Evolutionary conservation across 1,140 invertebrate species (phyloP).

Genomic region (Apis mellifera): DNA sequence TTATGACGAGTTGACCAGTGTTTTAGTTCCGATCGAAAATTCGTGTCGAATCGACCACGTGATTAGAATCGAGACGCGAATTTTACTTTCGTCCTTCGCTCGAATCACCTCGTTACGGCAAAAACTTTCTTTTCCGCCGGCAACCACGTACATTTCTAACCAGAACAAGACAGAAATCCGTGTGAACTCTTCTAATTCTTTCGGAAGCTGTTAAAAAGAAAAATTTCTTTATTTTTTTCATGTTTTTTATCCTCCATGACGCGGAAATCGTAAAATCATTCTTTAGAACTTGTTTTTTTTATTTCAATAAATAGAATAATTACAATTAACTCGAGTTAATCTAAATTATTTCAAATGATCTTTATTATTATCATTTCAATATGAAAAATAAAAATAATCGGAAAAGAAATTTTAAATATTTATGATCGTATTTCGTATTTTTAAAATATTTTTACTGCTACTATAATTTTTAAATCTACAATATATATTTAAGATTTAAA

Average conservation of each 20-base stretch:
- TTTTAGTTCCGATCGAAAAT: conserved; percentile 23
- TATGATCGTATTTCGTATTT: too few relatives aligned
- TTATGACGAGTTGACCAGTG: not conserved
- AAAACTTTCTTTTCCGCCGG: conserved; percentile 57
- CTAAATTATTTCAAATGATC: too few relatives aligned
- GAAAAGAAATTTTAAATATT: too few relatives aligned
- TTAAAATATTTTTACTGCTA: too few relatives aligned
- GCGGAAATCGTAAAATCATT: not conserved
- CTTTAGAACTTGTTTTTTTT: not conserved
- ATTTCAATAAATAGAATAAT: too few relatives aligned
- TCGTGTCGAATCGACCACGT: conserved; percentile 41
- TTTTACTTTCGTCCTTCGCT: conserved; percentile 58
- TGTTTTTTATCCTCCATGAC: too few relatives aligned
- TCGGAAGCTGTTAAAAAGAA: not conserved
- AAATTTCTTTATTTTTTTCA: not conserved
- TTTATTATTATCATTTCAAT: too few relatives aligned
- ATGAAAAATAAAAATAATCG: too few relatives aligned
- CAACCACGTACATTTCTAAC: conserved; percentile 13
- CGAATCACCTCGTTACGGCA: conserved; percentile 34
- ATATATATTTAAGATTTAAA: too few relatives aligned
- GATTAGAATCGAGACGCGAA: conserved; percentile 62
- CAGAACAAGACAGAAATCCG: conserved; percentile 33
- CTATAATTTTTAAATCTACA: too few relatives aligned
- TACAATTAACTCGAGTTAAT: too few relatives aligned
- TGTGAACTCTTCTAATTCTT: conserved; percentile 3